Evolutionary conservation across 2,888 invertebrate genomes (phyloP).

Genomic region (Choreutis nemorana): DNA sequence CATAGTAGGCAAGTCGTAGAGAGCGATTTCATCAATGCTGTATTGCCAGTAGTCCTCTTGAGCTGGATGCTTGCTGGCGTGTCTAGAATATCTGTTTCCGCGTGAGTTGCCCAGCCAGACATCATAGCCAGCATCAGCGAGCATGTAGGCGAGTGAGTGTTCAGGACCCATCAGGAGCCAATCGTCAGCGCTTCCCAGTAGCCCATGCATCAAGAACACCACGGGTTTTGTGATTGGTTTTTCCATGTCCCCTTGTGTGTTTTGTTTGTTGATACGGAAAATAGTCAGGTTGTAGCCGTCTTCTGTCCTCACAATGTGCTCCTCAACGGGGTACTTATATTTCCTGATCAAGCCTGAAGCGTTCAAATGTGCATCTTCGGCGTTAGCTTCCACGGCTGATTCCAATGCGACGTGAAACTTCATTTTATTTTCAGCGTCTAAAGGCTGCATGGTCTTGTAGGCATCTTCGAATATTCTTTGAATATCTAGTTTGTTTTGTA

Average conservation of each 20-base stretch:
- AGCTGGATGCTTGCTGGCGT: slow-evolving; percentile 40
- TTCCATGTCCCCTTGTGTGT: slow-evolving; percentile 18
- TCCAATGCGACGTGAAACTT: slow-evolving; percentile 28
- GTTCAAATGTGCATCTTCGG: slow-evolving; percentile 26
- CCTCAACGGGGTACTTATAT: slow-evolving; percentile 37
- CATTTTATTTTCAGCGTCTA: slow-evolving; percentile 28
- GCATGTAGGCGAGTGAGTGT: slow-evolving; percentile 47
- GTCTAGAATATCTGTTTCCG: slow-evolving; percentile 46
- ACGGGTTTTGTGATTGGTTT: slow-evolving; percentile 36
- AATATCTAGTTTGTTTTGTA: slow-evolving; percentile 26
- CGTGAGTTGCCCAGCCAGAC: slow-evolving; percentile 56
- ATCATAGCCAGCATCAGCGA: slow-evolving; percentile 47
- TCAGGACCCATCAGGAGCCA: slow-evolving; percentile 73
- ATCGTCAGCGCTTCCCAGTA: slow-evolving; percentile 72
- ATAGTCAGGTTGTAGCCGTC: slow-evolving; percentile 52
- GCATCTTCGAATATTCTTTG: slow-evolving; percentile 38
- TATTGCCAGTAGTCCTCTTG: slow-evolving; percentile 49
- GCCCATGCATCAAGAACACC: slow-evolving; percentile 68
- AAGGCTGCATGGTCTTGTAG: slow-evolving; percentile 31
- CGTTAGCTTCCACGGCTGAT: slow-evolving; percentile 17
- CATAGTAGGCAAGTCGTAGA: slow-evolving; percentile 49
- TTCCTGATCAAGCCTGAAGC: slow-evolving; percentile 39
- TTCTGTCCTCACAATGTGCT: slow-evolving; percentile 40
- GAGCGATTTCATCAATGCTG: slow-evolving; percentile 49
- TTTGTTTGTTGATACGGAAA: slow-evolving; percentile 43